phyloP scores from a whole-genome alignment of 2,888 invertebrate genomes.

The Acanthoscelides obtectus region DNA sequence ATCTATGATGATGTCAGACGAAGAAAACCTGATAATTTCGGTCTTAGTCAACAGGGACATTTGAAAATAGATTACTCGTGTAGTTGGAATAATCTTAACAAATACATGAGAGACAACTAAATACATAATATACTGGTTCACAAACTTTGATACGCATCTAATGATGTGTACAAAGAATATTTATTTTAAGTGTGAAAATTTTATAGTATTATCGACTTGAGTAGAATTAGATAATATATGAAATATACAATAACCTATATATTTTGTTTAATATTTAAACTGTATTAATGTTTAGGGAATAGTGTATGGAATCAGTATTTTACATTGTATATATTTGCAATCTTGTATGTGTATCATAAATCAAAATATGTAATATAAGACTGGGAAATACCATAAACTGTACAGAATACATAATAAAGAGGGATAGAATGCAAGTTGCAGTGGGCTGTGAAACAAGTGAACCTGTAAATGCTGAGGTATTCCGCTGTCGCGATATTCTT shows the following conservation, averaged over 20 bases:
- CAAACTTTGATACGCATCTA: too few relatives aligned
- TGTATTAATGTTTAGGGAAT: not conserved
- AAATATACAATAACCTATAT: not conserved
- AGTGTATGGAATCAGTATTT: not conserved
- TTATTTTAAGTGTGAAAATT: not conserved
- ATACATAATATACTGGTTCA: too few relatives aligned
- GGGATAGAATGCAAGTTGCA: too few relatives aligned
- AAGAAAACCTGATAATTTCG: slow-evolving; percentile 58
- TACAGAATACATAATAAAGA: too few relatives aligned
- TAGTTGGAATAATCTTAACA: slow-evolving; percentile 76
- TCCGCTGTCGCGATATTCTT: too few relatives aligned
- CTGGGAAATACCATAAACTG: not conserved
- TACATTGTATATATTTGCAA: not conserved
- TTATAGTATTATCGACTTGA: not conserved
- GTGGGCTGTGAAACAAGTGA: too few relatives aligned
- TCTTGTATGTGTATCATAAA: not conserved
- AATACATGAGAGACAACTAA: slow-evolving; percentile 53
- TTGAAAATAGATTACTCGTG: slow-evolving; percentile 78
- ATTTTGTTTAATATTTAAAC: not conserved
- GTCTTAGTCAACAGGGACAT: slow-evolving; percentile 72
- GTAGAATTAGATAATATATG: not conserved
- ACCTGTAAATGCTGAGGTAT: too few relatives aligned
- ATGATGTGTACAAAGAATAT: too few relatives aligned
- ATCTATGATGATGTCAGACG: slow-evolving; percentile 48
- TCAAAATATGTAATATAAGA: not conserved